These are phyloP conservation scores for Dicrostonyx torquatus DNA, from an alignment of 2,797 vertebrate species.

Conservation along the genomic window DNA sequence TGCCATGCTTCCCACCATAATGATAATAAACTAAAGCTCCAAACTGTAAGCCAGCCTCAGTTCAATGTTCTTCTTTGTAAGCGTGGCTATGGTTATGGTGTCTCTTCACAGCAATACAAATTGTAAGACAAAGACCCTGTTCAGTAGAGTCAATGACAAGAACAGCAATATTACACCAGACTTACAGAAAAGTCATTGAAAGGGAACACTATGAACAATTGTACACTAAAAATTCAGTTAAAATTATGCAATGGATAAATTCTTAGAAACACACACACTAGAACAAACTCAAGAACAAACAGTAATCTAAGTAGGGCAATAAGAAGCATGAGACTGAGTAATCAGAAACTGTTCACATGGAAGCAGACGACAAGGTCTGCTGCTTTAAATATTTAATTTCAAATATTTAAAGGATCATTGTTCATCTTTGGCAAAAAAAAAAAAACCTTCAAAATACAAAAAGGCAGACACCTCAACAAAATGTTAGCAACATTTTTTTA, in stretches of 20 bases:
- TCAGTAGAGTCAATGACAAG: slow-evolving; percentile 4
- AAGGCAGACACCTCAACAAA: not conserved
- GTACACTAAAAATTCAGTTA: slow-evolving; percentile 14
- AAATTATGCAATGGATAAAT: slow-evolving; percentile 1
- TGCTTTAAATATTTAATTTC: not conserved
- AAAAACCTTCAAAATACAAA: not conserved
- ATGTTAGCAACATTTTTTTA: slow-evolving; percentile 16
- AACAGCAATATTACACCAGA: not conserved
- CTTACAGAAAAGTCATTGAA: slow-evolving; percentile 20
- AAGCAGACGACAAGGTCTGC: not conserved
- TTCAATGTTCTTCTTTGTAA: not conserved
- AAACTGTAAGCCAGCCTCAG: not conserved
- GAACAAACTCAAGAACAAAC: not conserved
- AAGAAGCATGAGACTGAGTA: not conserved
- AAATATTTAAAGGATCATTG: slow-evolving; percentile 45
- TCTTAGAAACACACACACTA: not conserved
- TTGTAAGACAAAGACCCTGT: not conserved
- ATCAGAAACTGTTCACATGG: not conserved
- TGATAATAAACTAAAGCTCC: not conserved
- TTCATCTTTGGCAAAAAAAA: slow-evolving; percentile 3
- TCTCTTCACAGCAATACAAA: not conserved
- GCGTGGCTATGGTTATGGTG: not conserved
- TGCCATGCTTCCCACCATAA: not conserved
- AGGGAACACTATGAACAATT: not conserved
- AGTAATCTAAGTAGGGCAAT: slow-evolving; percentile 3